phyloP scores from a whole-genome alignment of 2,113 vertebrate genomes.

The Eonycteris spelaea region DNA sequence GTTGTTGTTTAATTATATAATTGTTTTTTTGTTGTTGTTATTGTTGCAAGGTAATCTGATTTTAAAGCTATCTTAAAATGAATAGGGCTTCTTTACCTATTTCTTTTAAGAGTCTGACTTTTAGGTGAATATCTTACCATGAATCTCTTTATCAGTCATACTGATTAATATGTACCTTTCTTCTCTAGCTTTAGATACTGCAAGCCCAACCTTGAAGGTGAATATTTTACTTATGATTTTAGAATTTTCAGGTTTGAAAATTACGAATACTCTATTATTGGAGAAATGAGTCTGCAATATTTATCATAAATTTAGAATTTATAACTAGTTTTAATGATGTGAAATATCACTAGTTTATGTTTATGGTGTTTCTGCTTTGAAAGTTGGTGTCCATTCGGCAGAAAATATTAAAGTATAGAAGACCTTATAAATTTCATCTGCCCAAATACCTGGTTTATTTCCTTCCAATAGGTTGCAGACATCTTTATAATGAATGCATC shows the following conservation, averaged over 20 bases:
- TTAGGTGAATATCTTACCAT: background rate
- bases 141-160: background rate
- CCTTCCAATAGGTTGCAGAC: background rate
- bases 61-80: constrained; percentile 19
- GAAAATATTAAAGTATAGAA: constrained; percentile 39
- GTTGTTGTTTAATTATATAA: background rate
- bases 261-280: background rate
- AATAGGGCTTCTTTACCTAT: background rate
- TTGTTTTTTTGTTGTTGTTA: background rate
- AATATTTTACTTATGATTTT: background rate
- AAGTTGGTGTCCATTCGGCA: background rate
- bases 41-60: background rate
- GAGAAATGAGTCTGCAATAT: background rate
- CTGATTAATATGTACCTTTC: background rate
- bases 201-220: background rate
- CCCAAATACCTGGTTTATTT: background rate
- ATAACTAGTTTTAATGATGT: background rate
- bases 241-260: background rate
- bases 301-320: background rate
- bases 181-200: background rate
- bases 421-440: background rate
- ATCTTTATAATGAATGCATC: background rate
- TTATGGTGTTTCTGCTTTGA: constrained; percentile 28
- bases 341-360: background rate
- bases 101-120: background rate